Base-by-base conservation (phyloP, 1,140 invertebrate species). In the Calycopis cecrops region DNA sequence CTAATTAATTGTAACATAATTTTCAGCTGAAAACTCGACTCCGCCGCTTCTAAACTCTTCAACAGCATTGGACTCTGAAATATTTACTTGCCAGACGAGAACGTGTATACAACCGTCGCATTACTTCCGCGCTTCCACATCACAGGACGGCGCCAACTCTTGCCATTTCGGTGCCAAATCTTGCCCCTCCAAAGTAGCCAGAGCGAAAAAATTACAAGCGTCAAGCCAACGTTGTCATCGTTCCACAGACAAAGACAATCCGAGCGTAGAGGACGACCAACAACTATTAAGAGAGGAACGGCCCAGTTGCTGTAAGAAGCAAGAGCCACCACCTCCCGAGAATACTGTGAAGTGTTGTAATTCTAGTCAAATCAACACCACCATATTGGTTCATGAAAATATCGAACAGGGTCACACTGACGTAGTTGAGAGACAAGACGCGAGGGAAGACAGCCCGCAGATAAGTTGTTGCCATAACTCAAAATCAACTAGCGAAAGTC, bases 71-170 rank as follows among this genome's bases (percentile, higher is more conserved):
- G 79, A 84, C 21, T 76, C 82, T 0, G 80, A 84, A 16, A 57
- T 77, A 12, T 83, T 79, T 53, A 68, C 75, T 17, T 86, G 83
- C 54, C 74, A 73, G 44, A 86, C 83, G 11, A 67, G 83, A 34
- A 77, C 73, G 34, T 86, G 83, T 64, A 75, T 81, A 8, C 79
- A 82, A 55, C 83, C 83, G 1, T 83, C 83, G 9, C 83, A 86
- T 51, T 81, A 84, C 57, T 81, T 79, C 63, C 72, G 69, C 14
- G 66, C 71, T 3, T 60, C 47, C 44, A 67, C 69, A 0, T 60
- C 71, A 10, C 63, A 57, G 42, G 76, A 73, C 33, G 62, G 48
- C 47, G 53, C 64, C 12, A 63, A 56, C 12, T 48, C 73, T 1
- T 86, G 80, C 52, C 65, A 70, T 38, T 86, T 76, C 52, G 80